These are phyloP conservation scores for Berghia stephanieae DNA, from an alignment of 1,140 invertebrate genomes.

Conservation along the genomic window DNA sequence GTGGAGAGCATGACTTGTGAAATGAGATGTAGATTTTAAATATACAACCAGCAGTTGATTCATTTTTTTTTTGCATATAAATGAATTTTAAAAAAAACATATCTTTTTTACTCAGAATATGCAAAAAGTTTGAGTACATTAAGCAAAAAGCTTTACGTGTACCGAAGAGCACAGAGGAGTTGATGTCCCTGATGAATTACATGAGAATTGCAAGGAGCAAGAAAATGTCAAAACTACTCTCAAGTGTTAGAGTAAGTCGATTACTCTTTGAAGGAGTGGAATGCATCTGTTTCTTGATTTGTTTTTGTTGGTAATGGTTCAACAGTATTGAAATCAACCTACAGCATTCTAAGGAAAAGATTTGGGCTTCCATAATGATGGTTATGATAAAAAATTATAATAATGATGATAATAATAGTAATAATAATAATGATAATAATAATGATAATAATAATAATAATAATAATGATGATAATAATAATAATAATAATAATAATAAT, in stretches of 20 bases:
- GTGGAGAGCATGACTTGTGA: neutral
- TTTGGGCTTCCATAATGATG: too few species aligned
- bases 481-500: neutral
- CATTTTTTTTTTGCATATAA: neutral
- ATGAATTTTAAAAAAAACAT: neutral
- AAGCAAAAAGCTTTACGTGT: slow-evolving; percentile 55
- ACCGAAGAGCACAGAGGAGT: slow-evolving; percentile 63
- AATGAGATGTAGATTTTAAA: neutral
- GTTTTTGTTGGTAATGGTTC: neutral
- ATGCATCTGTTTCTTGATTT: neutral
- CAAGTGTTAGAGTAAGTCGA: slow-evolving; percentile 49
- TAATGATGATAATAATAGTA: too few species aligned
- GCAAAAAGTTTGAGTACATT: slow-evolving; percentile 60
- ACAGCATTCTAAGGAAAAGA: neutral
- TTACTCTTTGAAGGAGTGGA: neutral
- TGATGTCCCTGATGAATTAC: slow-evolving; percentile 63
- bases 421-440: too few species aligned
- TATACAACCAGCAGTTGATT: neutral
- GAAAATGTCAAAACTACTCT: slow-evolving; percentile 60
- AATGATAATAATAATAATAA: too few species aligned
- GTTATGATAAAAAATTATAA: neutral
- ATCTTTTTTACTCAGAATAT: slow-evolving; percentile 53
- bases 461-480: too few species aligned
- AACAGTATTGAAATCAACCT: neutral
- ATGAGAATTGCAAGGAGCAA: slow-evolving; percentile 59